Evolutionary conservation across 2,888 invertebrate genomes (phyloP).

Genomic region (Penaeus monodon): DNA sequence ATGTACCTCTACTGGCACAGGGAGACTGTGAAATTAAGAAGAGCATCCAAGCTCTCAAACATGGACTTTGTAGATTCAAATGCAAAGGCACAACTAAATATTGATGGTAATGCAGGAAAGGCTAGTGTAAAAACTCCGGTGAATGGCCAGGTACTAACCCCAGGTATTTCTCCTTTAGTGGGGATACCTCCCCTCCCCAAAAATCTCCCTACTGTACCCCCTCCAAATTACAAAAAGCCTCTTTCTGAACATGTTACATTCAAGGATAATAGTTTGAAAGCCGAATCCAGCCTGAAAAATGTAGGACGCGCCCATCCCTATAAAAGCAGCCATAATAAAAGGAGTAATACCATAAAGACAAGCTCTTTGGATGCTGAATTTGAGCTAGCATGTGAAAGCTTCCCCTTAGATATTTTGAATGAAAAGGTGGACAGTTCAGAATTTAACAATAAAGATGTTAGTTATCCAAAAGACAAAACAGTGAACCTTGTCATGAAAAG

Average conservation of each 20-base stretch:
- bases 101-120: not conserved
- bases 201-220: conserved; percentile 46
- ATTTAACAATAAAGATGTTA: not conserved
- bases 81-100: not conserved
- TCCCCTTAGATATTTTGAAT: not conserved
- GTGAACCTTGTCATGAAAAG: conserved; percentile 35
- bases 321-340: not conserved
- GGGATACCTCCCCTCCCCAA: conserved; percentile 39
- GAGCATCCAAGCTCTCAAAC: conserved; percentile 8
- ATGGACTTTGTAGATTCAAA: conserved; percentile 21
- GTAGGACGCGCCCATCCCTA: conserved; percentile 35
- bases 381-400: conserved; percentile 33
- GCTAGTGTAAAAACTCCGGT: not conserved
- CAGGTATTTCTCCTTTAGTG: conserved; percentile 8
- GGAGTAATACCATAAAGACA: conserved; percentile 2
- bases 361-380: conserved; percentile 30
- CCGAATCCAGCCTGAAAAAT: conserved; percentile 31
- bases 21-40: conserved; percentile 69
- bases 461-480: conserved; percentile 14
- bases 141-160: conserved; percentile 28
- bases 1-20: conserved; percentile 78
- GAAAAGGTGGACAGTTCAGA: conserved; percentile 9
- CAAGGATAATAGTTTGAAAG: conserved; percentile 16
- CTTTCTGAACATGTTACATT: not conserved
- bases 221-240: conserved; percentile 45